Evolutionary conservation across 1,140 invertebrate species (phyloP), one percentile per base, ranked within the genome.

Genomic region (Zaprionus ghesquierei): DNA sequence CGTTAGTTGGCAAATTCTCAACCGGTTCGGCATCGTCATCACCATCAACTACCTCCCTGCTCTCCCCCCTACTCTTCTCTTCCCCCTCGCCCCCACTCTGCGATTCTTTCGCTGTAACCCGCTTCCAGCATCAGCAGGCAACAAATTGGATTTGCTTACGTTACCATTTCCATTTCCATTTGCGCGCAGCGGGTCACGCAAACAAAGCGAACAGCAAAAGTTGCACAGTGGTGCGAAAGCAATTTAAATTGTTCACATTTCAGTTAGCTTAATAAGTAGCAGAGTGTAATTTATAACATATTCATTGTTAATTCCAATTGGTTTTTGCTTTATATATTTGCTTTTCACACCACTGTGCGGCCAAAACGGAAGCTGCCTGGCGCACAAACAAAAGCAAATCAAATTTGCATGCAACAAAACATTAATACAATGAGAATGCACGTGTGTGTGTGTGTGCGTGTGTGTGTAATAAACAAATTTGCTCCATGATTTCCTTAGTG

Each of bases 111-210:
- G 20, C 29, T 15, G 3, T 15, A 33, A 58, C 22, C 22, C 27
- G 20, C 55, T 54, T 46, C 9, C 55, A 55, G 69, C 70, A 73
- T 61, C 56, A 20, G 41, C 41, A 20, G 18, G 41, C 41, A 60
- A 38, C 64, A 61, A 73, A 73, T 73, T 69, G 64, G 56, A 61
- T 73, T 69, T 73, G 70, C 70, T 69, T 73, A 69, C 58, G 56
- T 69, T 73, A 31, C 64, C 56, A 69, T 69, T 73, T 44, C 64
- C 65, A 50, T 61, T 69, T 61, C 51, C 65, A 50, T 61, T 69
- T 61, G 41, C 65, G 41, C 69, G 66, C 62, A 69, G 65, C 70
- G 70, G 70, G 70, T 73, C 70, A 73, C 70, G 64, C 70, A 64
- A 73, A 61, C 64, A 73, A 73, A 62, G 70, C 46, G 22, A 58